A percentile compares a stretch with the other conserved stretches of the same genome.
These are phyloP conservation scores for Anhinga anhinga DNA, from an alignment of 2,113 vertebrate species.

Conservation along the genomic window DNA sequence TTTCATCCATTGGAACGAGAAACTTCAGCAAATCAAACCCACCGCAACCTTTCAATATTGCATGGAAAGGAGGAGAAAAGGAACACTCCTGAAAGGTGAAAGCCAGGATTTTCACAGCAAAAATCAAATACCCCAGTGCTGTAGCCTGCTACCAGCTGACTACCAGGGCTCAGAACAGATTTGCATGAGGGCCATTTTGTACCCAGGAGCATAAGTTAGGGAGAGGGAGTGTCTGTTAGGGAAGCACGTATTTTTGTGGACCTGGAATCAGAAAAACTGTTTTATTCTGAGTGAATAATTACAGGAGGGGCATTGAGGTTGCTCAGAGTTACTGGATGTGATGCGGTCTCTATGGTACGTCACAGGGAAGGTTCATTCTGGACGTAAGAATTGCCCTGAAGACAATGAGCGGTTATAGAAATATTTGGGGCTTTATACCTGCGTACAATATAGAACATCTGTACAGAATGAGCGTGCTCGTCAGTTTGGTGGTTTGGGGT, in stretches of 20 bases:
- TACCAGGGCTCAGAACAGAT: not conserved
- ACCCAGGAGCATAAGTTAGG: not conserved
- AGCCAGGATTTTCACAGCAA: not conserved
- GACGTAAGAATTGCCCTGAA: not conserved
- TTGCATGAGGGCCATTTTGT: not conserved
- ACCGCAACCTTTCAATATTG: not conserved
- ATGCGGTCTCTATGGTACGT: not conserved
- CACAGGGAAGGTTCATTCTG: not conserved
- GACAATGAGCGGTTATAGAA: not conserved
- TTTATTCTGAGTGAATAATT: not conserved
- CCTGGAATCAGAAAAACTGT: not conserved
- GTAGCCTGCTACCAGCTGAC: not conserved
- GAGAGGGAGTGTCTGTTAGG: not conserved
- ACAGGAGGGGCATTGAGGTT: not conserved
- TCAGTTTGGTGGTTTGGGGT: too few species aligned
- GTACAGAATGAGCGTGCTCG: accelerated
- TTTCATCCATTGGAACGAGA: not conserved
- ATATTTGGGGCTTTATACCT: not conserved
- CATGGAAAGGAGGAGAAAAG: not conserved
- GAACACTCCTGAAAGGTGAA: not conserved
- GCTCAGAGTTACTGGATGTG: not conserved
- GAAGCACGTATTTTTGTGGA: not conserved
- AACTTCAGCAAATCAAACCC: not conserved
- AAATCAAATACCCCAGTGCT: not conserved
- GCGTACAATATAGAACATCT: not conserved